Conservation (phyloP, 2,888 invertebrate species). For the Hipparchia sbordonii region DNA sequence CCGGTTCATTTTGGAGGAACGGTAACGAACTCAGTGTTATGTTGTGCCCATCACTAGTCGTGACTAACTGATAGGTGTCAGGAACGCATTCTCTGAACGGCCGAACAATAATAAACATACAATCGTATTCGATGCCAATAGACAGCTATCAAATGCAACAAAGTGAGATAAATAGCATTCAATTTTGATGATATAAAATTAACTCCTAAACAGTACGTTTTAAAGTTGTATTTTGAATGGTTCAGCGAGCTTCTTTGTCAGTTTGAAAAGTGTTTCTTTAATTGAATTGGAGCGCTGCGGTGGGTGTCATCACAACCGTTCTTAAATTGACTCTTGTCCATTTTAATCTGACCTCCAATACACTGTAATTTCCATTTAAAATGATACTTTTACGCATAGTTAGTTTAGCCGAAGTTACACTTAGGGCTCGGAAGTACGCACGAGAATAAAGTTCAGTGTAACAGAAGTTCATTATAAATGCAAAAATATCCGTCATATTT, state of each 20-base stretch:
- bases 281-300: conserved; percentile 58
- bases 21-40: too few relatives aligned
- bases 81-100: too few relatives aligned
- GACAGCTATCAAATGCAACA: conserved; percentile 28
- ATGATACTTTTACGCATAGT: too few relatives aligned
- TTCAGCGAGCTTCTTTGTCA: conserved; percentile 21
- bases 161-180: conserved; percentile 22
- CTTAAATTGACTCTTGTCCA: conserved; percentile 50
- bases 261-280: conserved; percentile 39
- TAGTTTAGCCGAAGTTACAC: too few relatives aligned
- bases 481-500: conserved; percentile 11
- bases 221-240: conserved; percentile 24
- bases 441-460: conserved; percentile 13
- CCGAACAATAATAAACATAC: conserved; percentile 28
- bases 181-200: conserved; percentile 1
- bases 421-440: too few relatives aligned
- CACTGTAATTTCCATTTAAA: neutral
- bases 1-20: too few relatives aligned
- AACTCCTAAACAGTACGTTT: neutral
- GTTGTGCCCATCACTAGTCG: too few relatives aligned
- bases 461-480: conserved; percentile 13
- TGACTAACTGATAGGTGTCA: too few relatives aligned
- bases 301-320: conserved; percentile 51
- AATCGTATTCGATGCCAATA: conserved; percentile 21
- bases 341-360: conserved; percentile 30